phyloP scores from a whole-genome alignment of 1,140 invertebrate species.

The Rhynchophorus ferrugineus region DNA sequence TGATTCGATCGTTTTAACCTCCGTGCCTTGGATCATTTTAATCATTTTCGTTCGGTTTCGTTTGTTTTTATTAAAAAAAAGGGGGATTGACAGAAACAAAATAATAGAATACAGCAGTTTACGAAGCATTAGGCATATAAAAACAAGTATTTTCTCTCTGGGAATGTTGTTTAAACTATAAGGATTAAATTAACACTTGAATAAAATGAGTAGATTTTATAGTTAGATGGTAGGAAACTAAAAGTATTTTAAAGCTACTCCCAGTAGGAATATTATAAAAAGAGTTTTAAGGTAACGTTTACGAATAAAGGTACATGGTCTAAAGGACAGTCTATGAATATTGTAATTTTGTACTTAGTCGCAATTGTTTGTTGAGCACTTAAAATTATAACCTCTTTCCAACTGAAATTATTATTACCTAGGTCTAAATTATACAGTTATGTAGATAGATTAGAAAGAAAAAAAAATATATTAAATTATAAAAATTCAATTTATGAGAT shows the following conservation, averaged over 20 bases:
- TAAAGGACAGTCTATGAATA: background rate
- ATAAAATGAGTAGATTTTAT: background rate
- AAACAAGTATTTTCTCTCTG: too few relatives aligned
- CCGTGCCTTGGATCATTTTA: too few relatives aligned
- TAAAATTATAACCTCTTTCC: slow-evolving; percentile 33
- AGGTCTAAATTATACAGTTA: slow-evolving; percentile 37
- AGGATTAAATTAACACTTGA: background rate
- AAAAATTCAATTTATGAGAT: slow-evolving; percentile 16
- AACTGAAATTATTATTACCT: slow-evolving; percentile 35
- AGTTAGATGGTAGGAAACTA: background rate
- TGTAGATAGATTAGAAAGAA: slow-evolving; percentile 29
- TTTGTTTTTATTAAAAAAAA: too few relatives aligned
- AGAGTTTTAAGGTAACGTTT: too few relatives aligned
- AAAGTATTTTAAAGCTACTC: background rate
- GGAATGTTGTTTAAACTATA: too few relatives aligned
- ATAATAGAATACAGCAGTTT: too few relatives aligned
- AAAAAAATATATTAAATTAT: too few relatives aligned
- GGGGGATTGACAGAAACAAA: too few relatives aligned
- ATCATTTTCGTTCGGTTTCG: too few relatives aligned
- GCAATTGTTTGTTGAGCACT: slow-evolving; percentile 21
- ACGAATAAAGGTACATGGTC: too few relatives aligned
- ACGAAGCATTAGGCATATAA: too few relatives aligned
- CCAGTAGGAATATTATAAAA: background rate
- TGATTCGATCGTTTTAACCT: too few relatives aligned
- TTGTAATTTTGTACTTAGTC: slow-evolving; percentile 17